Percentiles rank a stretch among this genome's conserved stretches.
Conservation (phyloP, 2,797 vertebrate genomes). For the Enteromius thamalakanensis region DNA sequence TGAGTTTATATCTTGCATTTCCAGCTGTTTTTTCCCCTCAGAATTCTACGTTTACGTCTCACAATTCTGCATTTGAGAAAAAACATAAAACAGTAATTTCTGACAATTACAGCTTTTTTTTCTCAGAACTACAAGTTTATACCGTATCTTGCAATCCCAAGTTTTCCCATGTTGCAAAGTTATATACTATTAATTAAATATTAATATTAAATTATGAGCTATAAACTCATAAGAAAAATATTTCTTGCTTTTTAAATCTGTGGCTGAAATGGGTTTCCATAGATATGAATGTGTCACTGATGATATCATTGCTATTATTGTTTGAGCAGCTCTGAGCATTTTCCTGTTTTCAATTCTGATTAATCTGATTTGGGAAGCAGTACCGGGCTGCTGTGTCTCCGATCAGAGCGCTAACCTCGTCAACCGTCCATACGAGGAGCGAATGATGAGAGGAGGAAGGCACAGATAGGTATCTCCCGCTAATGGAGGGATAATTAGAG, state of each 20-base stretch:
- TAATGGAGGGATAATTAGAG: conserved; percentile 70
- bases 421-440: background rate
- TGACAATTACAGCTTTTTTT: too few relatives aligned
- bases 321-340: background rate
- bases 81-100: too few relatives aligned
- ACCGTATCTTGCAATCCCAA: too few relatives aligned
- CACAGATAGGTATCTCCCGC: conserved; percentile 51
- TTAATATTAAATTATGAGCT: background rate
- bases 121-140: too few relatives aligned
- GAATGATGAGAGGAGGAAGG: conserved; percentile 22
- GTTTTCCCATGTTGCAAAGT: too few relatives aligned
- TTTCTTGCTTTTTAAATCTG: background rate
- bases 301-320: background rate
- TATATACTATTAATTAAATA: too few relatives aligned
- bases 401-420: conserved; percentile 25
- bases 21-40: too few relatives aligned
- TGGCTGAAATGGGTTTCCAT: background rate
- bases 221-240: background rate
- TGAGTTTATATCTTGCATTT: too few relatives aligned
- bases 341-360: conserved; percentile 15
- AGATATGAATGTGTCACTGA: background rate
- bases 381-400: background rate
- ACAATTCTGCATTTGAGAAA: too few relatives aligned
- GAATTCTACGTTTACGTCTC: too few relatives aligned
- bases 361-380: conserved; percentile 25